Evolutionary conservation across 2,113 vertebrate genomes (phyloP).

Genomic region (Antennarius striatus): DNA sequence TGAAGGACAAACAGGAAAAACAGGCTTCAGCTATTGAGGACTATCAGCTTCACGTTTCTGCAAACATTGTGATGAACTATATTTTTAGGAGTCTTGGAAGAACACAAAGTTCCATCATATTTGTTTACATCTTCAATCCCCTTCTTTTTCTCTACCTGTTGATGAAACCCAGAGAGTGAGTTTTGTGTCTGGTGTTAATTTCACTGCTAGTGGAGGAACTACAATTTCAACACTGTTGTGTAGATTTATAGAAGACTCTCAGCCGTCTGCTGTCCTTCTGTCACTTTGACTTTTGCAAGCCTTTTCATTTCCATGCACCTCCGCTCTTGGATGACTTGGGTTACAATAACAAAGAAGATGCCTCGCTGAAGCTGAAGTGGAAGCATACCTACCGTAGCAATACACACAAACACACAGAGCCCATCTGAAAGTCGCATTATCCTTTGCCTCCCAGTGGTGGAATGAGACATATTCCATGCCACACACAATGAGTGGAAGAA

Average conservation of each 20-base stretch:
- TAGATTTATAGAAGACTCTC: too few species aligned
- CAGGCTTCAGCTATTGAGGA: not conserved
- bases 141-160: too few species aligned
- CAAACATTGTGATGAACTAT: slow-evolving; percentile 6
- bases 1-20: slow-evolving; percentile 6
- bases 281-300: too few species aligned
- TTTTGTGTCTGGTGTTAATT: slow-evolving; percentile 29
- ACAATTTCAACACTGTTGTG: too few species aligned
- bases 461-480: slow-evolving; percentile 63
- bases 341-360: too few species aligned
- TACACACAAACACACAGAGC: not conserved
- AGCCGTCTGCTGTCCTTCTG: too few species aligned
- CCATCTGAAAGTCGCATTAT: slow-evolving; percentile 35
- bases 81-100: not conserved
- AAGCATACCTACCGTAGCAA: slow-evolving; percentile 14
- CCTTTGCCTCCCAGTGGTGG: slow-evolving; percentile 23
- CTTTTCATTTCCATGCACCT: too few species aligned
- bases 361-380: too few species aligned
- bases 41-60: not conserved
- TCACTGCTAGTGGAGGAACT: slow-evolving; percentile 1
- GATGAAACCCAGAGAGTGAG: not conserved
- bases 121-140: too few species aligned
- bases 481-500: slow-evolving; percentile 39
- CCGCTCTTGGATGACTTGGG: too few species aligned
- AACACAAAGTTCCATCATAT: too few species aligned